Base-by-base conservation (phyloP, 2,113 vertebrate genomes). In the Ammospiza nelsoni region DNA sequence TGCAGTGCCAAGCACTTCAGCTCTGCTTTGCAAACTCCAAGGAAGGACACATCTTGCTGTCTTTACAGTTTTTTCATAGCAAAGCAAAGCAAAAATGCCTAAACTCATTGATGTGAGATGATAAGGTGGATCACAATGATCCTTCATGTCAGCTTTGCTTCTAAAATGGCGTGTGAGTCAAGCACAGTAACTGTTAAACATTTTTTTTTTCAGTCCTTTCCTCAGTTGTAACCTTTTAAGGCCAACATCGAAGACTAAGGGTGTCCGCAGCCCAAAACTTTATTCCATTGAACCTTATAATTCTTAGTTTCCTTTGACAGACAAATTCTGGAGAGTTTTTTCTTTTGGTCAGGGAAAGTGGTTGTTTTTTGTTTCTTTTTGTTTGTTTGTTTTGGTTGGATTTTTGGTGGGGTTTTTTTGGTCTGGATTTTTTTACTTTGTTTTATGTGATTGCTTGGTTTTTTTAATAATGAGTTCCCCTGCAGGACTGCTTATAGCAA, bases 21-120 rank as follows among this genome's bases (percentile, higher is more conserved):
- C 35, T 92, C 62, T 76, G 62, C n/a, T 79, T 16, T 65, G 49
- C 41, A 37, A 79, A 87, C 41, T 65, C 57, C 7, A 31, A 43
- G 39, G 27, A 87, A 87, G 65, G 41, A 57, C 24, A 65, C 12
- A 51, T 55, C 57, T 75, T 82, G 24, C 23, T 59, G 63, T 39
- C 39, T 76, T 89, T 28, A 72, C 39, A 65, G 52, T 15, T 92
- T 31, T 58, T 69, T 87, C 65, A 75, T 9, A 78, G 49, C 59
- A 84, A 81, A 91, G 52, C n/a, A 92, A 95, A 89, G 44, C 62
- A 79, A 74, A 89, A 91, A 78, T 57, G 35, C 33, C 39, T 75
- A 48, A 82, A 66, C 16, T 69, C 55, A 62, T 35, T 91, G 37
- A 51, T 67, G 48, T 24, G 33, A 94, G 51, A 77, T 66, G 27